Base-by-base conservation (phyloP, 2,888 invertebrate species). In the Spodoptera exigua region DNA sequence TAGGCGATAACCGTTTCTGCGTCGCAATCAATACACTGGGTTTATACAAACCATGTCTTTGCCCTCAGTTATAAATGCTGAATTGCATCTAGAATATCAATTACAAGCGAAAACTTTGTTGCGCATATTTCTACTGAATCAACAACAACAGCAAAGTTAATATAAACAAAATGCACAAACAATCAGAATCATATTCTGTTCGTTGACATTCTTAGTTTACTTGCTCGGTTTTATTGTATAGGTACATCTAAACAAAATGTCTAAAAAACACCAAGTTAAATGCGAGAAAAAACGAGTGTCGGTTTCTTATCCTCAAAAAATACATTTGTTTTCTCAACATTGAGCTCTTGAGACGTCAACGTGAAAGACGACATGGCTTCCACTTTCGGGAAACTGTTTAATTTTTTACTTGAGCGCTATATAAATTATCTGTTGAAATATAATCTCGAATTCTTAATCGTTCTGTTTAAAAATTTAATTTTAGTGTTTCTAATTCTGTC, bases 401-500 rank as follows among this genome's bases (percentile, higher is more conserved):
- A 77, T 76, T 81, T 68, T 81, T 69, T 62, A 52, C 75, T 80
- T 74, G 79, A 78, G 79, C 82, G 76, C 79, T 59, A 59, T 63
- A 86, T 85, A 87, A 88, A 89, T 87, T 79, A 48, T 40, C 53
- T 62, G 85, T 71, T 87, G 84, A 86, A 82, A 84, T 83, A 84
- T 83, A 80, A 74, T 76, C 68, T 75, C 12, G 67, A 74, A 69
- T 77, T 75, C 74, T 86, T 87, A 86, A 87, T 87, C 83, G 80
- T 76, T 81, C 77, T 77, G 71, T 78, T 83, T 81, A 76, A 83
- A 82, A 74, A 67, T 35, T 65, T 72, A 77, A 79, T 83, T 82
- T 80, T 69, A 73, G 61, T 78, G 59, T 71, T 74, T 82, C 83
- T 84, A 83, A 84, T 81, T 87, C 70, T 71, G 80, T 74, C 82